phyloP scores from a whole-genome alignment of 2,797 vertebrate genomes.

The Poeciliopsis gracilis region DNA sequence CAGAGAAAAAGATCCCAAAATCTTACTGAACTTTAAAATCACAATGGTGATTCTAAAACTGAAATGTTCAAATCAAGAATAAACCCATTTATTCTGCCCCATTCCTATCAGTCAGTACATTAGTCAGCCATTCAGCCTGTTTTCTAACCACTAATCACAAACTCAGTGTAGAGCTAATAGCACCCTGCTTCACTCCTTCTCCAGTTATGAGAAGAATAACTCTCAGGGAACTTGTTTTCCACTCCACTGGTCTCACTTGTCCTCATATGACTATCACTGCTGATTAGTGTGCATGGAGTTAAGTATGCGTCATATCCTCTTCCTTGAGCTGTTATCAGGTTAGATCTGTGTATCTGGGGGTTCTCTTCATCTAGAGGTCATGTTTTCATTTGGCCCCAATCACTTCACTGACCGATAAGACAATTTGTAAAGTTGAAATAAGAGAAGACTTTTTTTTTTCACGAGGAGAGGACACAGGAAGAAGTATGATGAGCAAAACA shows the following conservation, averaged over 20 bases:
- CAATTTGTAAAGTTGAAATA: constrained; percentile 87
- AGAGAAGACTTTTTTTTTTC: constrained; percentile 77
- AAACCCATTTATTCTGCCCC: constrained; percentile 9
- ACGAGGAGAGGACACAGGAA: constrained; percentile 55
- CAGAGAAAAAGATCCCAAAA: background rate
- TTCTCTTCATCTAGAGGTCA: constrained; percentile 77
- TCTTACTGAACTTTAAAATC: background rate
- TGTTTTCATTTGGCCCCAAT: constrained; percentile 86
- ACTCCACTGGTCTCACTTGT: constrained; percentile 88
- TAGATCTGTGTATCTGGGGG: constrained; percentile 84
- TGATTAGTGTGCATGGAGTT: constrained; percentile 89
- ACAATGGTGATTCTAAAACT: background rate
- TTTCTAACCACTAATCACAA: constrained; percentile 51
- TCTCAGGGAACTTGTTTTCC: constrained; percentile 92
- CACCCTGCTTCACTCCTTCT: constrained; percentile 24
- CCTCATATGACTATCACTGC: constrained; percentile 85
- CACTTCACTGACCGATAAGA: constrained; percentile 79
- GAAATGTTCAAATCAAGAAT: too few relatives aligned
- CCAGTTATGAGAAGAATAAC: constrained; percentile 81
- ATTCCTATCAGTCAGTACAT: constrained; percentile 56
- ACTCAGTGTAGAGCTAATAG: constrained; percentile 62
- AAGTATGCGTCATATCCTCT: constrained; percentile 78
- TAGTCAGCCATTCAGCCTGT: constrained; percentile 49
- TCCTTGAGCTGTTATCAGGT: constrained; percentile 84
- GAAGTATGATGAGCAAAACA: constrained; percentile 12